Percentiles rank a stretch among this genome's conserved stretches.
Conservation (phyloP, 2,797 vertebrate species). For the Propithecus deckenii region DNA sequence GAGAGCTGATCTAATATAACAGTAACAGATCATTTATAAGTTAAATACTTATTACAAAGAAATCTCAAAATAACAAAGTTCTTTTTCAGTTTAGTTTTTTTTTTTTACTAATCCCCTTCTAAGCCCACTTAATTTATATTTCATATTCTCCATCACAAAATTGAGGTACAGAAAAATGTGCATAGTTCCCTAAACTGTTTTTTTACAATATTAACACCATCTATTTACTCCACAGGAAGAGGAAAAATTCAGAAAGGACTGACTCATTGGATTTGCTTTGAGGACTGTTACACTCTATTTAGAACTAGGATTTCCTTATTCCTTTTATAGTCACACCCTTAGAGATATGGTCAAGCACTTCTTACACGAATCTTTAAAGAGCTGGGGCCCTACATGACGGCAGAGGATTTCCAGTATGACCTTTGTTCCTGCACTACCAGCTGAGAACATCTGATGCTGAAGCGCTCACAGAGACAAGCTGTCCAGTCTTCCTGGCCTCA, state of each 20-base stretch:
- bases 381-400: neutral
- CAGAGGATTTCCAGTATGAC: neutral
- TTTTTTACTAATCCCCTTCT: neutral
- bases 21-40: neutral
- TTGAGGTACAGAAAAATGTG: neutral
- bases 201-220: neutral
- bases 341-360: neutral
- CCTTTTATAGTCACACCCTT: neutral
- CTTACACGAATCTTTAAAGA: neutral
- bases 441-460: neutral
- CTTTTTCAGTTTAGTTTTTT: neutral
- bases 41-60: neutral
- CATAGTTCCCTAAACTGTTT: neutral
- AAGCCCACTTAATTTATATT: constrained; percentile 13
- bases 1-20: neutral
- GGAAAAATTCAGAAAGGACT: neutral
- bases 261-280: neutral
- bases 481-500: constrained; percentile 30
- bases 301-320: neutral
- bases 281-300: neutral
- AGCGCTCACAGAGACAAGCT: neutral
- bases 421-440: neutral
- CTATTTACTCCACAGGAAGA: neutral
- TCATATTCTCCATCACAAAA: neutral
- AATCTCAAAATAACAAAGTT: neutral